A percentile compares a stretch with the other conserved stretches of the same genome.
These are phyloP conservation scores for Calliphora vicina DNA, from an alignment of 1,140 invertebrate genomes.

Conservation along the genomic window DNA sequence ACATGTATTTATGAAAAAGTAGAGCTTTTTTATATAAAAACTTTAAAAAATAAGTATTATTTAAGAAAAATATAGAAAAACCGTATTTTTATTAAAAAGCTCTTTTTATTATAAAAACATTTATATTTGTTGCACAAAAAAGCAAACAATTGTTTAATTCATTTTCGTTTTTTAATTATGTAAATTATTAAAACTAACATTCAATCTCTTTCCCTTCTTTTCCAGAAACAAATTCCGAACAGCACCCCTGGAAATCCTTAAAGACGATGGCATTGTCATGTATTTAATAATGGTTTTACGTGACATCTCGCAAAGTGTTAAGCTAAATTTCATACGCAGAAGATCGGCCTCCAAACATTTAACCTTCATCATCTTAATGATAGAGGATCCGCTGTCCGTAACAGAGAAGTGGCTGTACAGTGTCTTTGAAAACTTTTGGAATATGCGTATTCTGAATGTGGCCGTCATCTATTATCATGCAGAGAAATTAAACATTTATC, in stretches of 20 bases:
- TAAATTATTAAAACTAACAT: no score
- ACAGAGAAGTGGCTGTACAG: constrained; percentile 49
- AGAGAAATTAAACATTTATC: constrained; percentile 47
- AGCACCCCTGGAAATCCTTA: constrained; percentile 45
- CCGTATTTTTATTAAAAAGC: no score
- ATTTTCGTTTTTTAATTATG: no score
- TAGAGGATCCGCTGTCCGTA: constrained; percentile 44
- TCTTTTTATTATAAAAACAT: no score
- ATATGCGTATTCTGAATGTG: constrained; percentile 55
- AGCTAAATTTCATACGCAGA: constrained; percentile 51
- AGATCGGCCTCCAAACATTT: constrained; percentile 54
- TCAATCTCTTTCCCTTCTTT: neutral
- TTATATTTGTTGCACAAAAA: no score
- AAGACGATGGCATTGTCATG: constrained; percentile 56
- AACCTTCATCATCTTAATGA: constrained; percentile 52
- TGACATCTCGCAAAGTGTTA: constrained; percentile 49
- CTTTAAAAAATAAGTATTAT: no score
- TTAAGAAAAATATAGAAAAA: no score
- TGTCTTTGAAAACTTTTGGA: constrained; percentile 58
- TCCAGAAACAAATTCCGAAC: constrained; percentile 47
- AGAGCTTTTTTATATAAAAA: no score
- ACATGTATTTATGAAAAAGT: no score
- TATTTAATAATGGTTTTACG: constrained; percentile 56
- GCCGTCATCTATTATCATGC: constrained; percentile 51
- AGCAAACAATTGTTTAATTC: no score